Conservation (phyloP, 2,797 vertebrate species). For the Oreortyx pictus region DNA sequence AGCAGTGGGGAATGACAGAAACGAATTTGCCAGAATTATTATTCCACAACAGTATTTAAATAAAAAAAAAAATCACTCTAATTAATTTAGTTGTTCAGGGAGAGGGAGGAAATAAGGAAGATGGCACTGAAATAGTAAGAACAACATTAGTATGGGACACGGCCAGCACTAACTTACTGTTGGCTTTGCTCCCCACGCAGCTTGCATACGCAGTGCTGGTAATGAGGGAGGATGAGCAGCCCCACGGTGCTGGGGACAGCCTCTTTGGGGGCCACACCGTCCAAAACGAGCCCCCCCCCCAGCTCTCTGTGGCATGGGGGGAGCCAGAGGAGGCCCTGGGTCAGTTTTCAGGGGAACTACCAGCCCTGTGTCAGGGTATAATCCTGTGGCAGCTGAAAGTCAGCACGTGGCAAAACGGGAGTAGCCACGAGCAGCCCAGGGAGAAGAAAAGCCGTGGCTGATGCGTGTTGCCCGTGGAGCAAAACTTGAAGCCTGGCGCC, state of each 20-base stretch:
- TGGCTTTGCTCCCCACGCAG: background rate
- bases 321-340: background rate
- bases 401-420: fast-evolving
- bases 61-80: background rate
- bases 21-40: constrained; percentile 14
- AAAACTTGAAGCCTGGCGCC: fast-evolving
- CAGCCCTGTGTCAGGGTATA: fast-evolving
- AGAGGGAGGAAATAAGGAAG: constrained; percentile 21
- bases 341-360: background rate
- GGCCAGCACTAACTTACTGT: background rate
- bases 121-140: constrained; percentile 52
- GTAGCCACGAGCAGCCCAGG: background rate
- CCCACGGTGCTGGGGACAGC: fast-evolving
- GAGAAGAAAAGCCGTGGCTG: background rate
- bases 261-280: background rate
- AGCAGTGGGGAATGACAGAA: background rate
- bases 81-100: constrained; percentile 66
- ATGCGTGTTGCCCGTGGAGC: background rate
- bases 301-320: background rate
- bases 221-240: fast-evolving
- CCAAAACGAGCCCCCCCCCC: background rate
- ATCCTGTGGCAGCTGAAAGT: background rate
- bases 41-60: constrained; percentile 46
- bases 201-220: background rate
- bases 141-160: constrained; percentile 36